Evolutionary conservation across 1,140 invertebrate species (phyloP).

Genomic region (Anastatus disparis): DNA sequence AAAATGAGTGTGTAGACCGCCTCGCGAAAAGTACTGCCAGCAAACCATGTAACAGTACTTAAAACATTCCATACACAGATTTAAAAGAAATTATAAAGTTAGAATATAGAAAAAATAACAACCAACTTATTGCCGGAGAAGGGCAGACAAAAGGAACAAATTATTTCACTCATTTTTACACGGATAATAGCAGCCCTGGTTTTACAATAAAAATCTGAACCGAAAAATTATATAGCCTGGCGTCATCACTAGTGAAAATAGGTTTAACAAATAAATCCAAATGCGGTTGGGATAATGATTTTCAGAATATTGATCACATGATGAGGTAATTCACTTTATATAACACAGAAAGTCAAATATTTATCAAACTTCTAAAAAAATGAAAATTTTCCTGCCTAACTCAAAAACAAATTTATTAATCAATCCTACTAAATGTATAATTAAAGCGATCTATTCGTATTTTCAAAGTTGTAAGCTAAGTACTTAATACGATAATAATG

Average conservation of each 20-base stretch:
- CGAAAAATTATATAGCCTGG: neutral
- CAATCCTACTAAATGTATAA: no score
- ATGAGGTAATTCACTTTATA: no score
- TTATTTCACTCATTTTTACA: neutral
- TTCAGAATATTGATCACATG: no score
- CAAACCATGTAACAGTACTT: neutral
- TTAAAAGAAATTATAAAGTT: neutral
- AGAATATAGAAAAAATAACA: neutral
- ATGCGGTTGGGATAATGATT: neutral
- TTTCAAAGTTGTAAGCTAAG: no score
- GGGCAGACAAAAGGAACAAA: neutral
- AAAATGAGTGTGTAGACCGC: neutral
- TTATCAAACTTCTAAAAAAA: no score
- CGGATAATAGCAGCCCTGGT: neutral
- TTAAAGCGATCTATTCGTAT: no score
- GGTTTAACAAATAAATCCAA: neutral
- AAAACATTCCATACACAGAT: neutral
- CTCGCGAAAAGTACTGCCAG: neutral
- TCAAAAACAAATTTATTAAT: no score
- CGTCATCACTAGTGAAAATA: neutral
- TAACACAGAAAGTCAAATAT: no score
- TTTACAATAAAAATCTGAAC: neutral
- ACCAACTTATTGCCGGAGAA: neutral
- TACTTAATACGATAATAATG: no score
- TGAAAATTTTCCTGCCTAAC: no score